Conservation (phyloP, 2,113 vertebrate genomes). For the Tenrec ecaudatus region DNA sequence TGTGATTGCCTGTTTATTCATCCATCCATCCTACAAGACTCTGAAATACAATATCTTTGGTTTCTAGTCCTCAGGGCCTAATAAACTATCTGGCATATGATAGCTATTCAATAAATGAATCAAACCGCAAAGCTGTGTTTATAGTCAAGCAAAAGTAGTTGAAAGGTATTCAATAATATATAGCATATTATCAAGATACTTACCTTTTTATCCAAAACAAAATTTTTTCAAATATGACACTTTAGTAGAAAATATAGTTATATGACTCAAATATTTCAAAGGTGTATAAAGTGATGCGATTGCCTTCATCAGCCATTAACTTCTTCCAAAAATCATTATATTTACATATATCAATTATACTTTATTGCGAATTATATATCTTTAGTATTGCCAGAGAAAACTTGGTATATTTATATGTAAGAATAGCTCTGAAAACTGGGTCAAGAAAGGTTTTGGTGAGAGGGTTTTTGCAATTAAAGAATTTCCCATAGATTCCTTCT, state of each 20-base stretch:
- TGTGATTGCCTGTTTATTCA: not conserved
- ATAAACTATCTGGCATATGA: not conserved
- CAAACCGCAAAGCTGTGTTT: not conserved
- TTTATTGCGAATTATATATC: slow-evolving; percentile 4
- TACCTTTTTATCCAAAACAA: not conserved
- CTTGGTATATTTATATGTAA: not conserved
- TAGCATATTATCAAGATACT: not conserved
- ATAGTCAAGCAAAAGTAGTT: not conserved
- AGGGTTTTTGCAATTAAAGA: not conserved
- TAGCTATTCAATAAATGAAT: slow-evolving; percentile 27
- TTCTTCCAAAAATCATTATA: slow-evolving; percentile 19
- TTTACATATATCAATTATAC: not conserved
- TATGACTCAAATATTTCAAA: not conserved
- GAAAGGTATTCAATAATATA: not conserved
- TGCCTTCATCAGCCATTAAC: not conserved
- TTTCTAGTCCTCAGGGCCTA: not conserved
- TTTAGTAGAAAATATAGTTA: not conserved
- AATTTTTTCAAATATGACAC: slow-evolving; percentile 1
- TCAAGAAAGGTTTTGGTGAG: not conserved
- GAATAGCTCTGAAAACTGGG: slow-evolving; percentile 1
- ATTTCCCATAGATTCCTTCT: slow-evolving; percentile 19
- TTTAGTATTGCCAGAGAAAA: slow-evolving; percentile 29
- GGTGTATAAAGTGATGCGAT: not conserved
- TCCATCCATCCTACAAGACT: not conserved
- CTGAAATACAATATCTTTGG: not conserved